phyloP scores from a whole-genome alignment of 30 jellyfish, hydroid and myxozoan genomes.

The Hydractinia echinata region DNA sequence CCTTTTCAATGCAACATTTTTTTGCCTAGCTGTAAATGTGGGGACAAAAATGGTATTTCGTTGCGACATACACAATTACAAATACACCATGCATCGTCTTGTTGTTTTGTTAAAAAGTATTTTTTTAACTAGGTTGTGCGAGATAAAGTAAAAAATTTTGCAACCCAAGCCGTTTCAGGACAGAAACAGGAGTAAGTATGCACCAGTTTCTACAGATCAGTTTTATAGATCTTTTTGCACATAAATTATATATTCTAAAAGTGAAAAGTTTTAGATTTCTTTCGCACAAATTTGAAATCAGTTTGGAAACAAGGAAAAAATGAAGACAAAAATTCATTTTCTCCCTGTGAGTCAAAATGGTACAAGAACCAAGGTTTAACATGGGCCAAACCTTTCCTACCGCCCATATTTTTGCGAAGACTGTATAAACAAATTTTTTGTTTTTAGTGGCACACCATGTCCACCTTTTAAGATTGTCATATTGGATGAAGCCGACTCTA shows the following conservation, averaged over 20 bases:
- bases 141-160: conserved; percentile 86
- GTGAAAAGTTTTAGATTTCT: no score
- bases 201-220: neutral
- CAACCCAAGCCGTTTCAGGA: conserved; percentile 90
- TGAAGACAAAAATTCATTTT: no score
- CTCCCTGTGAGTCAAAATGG: no score
- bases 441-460: conserved; percentile 80
- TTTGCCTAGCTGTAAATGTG: no score
- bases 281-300: no score
- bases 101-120: neutral
- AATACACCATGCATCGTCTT: no score
- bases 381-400: no score
- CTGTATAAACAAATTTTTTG: neutral
- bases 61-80: no score
- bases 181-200: conserved; percentile 66
- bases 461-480: conserved; percentile 95
- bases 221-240: neutral
- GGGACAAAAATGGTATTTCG: no score
- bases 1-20: no score
- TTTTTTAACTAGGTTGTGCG: conserved; percentile 68
- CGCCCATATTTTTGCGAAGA: neutral
- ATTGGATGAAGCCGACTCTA: conserved; percentile 97
- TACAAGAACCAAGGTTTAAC: no score
- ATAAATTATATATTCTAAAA: neutral
- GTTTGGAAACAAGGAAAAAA: no score